Conservation (phyloP, 2,888 invertebrate genomes). For the Elmis aenea region DNA sequence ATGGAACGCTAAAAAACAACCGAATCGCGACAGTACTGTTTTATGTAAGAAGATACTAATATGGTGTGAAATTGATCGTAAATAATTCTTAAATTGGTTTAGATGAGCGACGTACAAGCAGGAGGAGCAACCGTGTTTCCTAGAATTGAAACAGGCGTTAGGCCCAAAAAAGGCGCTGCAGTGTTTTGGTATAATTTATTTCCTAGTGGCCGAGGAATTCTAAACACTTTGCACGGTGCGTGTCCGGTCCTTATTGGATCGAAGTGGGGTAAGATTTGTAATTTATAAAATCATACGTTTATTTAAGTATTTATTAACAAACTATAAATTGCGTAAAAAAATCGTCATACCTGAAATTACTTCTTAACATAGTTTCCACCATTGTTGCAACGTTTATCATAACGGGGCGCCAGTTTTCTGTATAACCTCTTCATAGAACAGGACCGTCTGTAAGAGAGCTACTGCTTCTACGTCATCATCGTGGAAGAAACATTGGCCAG, state of each 20-base stretch:
- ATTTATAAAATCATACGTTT: too few relatives aligned
- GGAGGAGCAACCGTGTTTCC: conserved; percentile 99
- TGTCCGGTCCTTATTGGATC: conserved; percentile 95
- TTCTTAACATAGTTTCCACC: too few relatives aligned
- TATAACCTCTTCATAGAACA: too few relatives aligned
- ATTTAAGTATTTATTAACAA: too few relatives aligned
- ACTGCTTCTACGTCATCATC: too few relatives aligned
- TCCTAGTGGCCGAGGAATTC: conserved; percentile 88
- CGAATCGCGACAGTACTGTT: conserved; percentile 94
- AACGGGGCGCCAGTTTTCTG: too few relatives aligned
- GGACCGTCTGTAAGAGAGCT: too few relatives aligned
- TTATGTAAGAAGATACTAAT: conserved; percentile 72
- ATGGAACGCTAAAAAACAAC: conserved; percentile 82
- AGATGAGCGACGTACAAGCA: conserved; percentile 97
- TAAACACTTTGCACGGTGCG: conserved; percentile 89
- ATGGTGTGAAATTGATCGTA: neutral
- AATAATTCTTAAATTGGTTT: conserved; percentile 10
- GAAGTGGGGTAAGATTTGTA: conserved; percentile 96
- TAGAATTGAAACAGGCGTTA: conserved; percentile 73
- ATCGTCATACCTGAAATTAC: too few relatives aligned
- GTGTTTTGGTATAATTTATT: conserved; percentile 95
- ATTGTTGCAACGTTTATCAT: too few relatives aligned
- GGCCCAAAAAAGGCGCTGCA: conserved; percentile 87
- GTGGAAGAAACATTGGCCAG: too few relatives aligned
- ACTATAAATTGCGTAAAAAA: too few relatives aligned